Base-by-base conservation (phyloP, 2,888 invertebrate genomes). In the Lasioglossum vierecki region DNA sequence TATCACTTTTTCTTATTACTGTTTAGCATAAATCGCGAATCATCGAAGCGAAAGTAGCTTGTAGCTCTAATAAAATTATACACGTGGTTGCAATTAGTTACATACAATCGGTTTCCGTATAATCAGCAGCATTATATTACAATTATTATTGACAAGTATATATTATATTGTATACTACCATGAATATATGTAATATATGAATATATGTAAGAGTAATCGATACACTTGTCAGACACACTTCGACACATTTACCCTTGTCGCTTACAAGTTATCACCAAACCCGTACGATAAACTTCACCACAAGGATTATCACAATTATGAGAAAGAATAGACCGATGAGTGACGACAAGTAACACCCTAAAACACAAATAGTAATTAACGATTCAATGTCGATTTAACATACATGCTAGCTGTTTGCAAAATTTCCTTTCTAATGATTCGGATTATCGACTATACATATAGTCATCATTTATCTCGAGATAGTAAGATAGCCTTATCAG, bases 291-390 rank as follows among this genome's bases (percentile, higher is more conserved):
- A 15, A 6, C 63, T 15, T 30, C 15, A 35, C 1, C 18, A 66
- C 3, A 35, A 66, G 0, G 63, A 15, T 0, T 66, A 30, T 0
- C 2, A 30, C 0, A 18, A 6, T 1, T 66, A 39, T 2, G 0
- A 1, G 0, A 0, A 9, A 0, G 4, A 66, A 8, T 1, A 66
- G 1, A 5, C 6, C 0, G 30, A 66, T 8, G 66, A 15, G 2
- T 53, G 53, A 22, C 18, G 66, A 8, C 15, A 3, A 18, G 0
- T 8, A 18, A 35, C 35, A 9, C 2, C 3, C 35, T 39, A 9
- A 39, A 68, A 68, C 35, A 68, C 9, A 35, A 3, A 6, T 22
- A 68, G 22, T 8, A 68, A 68, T 39, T 22, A 15, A 8, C 39
- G 5, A 60, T 60, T 26, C 60, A 26, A 4, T 63, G 13, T 13